Base-by-base conservation (phyloP, 2,888 invertebrate species). In the Oxyteleia sp. region DNA sequence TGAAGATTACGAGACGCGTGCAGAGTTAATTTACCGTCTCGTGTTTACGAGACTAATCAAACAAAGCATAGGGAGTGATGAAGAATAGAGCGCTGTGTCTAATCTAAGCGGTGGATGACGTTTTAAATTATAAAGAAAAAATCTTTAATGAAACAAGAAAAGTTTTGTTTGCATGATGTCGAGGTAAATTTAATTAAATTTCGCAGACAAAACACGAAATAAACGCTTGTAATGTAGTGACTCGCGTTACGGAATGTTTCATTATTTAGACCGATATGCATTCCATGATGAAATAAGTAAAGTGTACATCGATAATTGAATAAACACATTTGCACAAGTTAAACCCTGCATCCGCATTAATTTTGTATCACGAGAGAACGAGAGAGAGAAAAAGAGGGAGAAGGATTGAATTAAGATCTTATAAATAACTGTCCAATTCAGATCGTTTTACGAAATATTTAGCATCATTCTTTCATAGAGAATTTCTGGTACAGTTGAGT, bases 391-490 rank as follows among this genome's bases (percentile, higher is more conserved):
- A n/a, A n/a, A n/a, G n/a, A n/a, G n/a, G n/a, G n/a, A n/a, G 15
- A 4, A 10, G 47, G 20, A 79, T 79, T 72, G 32, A 55, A 66
- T 79, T 71, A 63, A 57, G 64, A 71, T 71, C 47, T 64, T 43
- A 23, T 49, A 80, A 71, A 72, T 72, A 72, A 80, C 79, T 57
- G 64, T 69, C 47, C 43, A 64, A 63, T 75, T 63, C 11, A 32
- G 26, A 69, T 43, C 16, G 26, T 57, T 55, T 45, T 11, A 38
- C 57, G 59, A 75, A 75, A 75, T 71, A 75, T 82, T 75, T 69
- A 64, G 51, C 23, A 64, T 82, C 63, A 82, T 69, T 75, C 69
- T 64, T 75, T 69, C 41, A 57, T 75, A 41, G 63, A 63, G n/a
- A n/a, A n/a, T n/a, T n/a, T n/a, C n/a, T n/a, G n/a, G n/a, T n/a